Evolutionary conservation across 2,113 vertebrate species (phyloP).

Genomic region (Oxyura jamaicensis): DNA sequence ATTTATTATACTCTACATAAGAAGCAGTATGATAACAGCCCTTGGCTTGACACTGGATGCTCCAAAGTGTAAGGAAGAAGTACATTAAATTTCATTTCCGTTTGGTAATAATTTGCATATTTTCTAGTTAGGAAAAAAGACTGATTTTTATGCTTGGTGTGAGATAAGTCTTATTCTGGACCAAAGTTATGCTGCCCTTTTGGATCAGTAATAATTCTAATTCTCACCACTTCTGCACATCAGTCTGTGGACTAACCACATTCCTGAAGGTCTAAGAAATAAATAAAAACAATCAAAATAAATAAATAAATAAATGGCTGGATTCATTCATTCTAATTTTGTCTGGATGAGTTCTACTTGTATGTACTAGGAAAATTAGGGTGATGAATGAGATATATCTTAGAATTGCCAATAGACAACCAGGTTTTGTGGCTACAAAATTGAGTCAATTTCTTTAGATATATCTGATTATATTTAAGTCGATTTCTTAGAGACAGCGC

Average conservation of each 20-base stretch:
- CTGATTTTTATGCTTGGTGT: no score
- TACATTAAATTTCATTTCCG: background rate
- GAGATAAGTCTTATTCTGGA: no score
- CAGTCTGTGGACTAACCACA: background rate
- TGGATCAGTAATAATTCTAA: background rate
- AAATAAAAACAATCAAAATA: background rate
- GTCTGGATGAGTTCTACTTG: background rate
- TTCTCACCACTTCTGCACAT: background rate
- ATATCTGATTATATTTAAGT: background rate
- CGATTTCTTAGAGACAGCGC: background rate
- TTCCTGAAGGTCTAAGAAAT: background rate
- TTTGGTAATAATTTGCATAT: background rate
- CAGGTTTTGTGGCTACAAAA: background rate
- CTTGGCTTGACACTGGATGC: conserved; percentile 17
- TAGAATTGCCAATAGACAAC: background rate
- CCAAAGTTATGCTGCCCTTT: conserved; percentile 1
- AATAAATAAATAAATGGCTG: background rate
- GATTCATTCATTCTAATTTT: background rate
- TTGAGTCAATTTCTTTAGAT: background rate
- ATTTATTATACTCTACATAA: conserved; percentile 13
- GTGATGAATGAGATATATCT: background rate
- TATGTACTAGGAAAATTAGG: background rate
- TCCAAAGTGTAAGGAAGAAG: conserved; percentile 3
- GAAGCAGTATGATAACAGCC: conserved; percentile 49
- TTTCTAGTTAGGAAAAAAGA: background rate